Evolutionary conservation across 2,888 invertebrate species (phyloP).

Genomic region (Temnothorax unifasciatus): DNA sequence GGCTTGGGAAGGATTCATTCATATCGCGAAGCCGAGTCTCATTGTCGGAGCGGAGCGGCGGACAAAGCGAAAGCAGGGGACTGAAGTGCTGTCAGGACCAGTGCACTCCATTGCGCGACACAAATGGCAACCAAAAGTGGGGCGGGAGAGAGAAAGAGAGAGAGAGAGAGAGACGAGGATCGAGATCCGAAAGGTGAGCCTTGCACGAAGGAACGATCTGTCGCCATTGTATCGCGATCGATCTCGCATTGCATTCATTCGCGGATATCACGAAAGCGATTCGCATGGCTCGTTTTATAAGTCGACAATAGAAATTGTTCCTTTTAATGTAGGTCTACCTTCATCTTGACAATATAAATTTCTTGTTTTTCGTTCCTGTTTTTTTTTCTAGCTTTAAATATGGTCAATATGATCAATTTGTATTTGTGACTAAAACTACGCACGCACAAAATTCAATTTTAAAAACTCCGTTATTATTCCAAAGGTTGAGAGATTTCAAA

Average conservation of each 20-base stretch:
- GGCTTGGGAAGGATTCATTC: constrained; percentile 72
- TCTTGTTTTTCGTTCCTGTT: neutral
- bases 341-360: constrained; percentile 1
- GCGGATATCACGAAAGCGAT: constrained; percentile 40
- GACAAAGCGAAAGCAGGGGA: constrained; percentile 70
- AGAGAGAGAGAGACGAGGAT: constrained; percentile 63
- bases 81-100: constrained; percentile 76
- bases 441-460: neutral
- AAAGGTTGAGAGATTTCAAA: neutral
- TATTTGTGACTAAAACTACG: neutral
- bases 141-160: constrained; percentile 63
- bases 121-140: constrained; percentile 77
- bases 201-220: constrained; percentile 53
- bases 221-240: constrained; percentile 52
- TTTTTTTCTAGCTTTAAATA: neutral
- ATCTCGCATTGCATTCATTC: constrained; percentile 46
- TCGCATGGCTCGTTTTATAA: constrained; percentile 44
- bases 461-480: neutral
- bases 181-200: constrained; percentile 42
- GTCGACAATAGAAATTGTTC: constrained; percentile 38
- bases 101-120: constrained; percentile 75
- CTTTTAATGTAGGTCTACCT: constrained; percentile 15
- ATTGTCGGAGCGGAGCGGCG: constrained; percentile 65
- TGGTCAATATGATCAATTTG: neutral
- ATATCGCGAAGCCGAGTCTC: constrained; percentile 69